Percentiles rank a stretch among this genome's conserved stretches.
These are phyloP conservation scores for Eira barbara DNA, from an alignment of 2,113 vertebrate genomes.

Conservation along the genomic window DNA sequence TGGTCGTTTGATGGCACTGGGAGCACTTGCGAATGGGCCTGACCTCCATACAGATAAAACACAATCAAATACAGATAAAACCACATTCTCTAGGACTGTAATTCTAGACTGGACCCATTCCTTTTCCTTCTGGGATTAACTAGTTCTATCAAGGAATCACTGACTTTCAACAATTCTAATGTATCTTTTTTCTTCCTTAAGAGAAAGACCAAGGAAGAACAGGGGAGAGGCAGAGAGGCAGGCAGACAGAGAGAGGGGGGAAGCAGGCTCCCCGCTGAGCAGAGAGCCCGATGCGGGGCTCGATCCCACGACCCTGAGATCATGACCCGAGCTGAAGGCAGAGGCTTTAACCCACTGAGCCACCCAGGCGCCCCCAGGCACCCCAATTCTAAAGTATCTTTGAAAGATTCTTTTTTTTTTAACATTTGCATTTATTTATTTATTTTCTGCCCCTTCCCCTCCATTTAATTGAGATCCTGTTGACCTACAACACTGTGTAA, in stretches of 20 bases:
- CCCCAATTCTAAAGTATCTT: background rate
- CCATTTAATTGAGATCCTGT: background rate
- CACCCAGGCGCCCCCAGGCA: background rate
- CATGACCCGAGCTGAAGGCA: too few species aligned
- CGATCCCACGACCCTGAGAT: too few species aligned
- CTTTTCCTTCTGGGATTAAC: background rate
- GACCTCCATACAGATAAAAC: background rate
- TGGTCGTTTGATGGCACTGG: background rate
- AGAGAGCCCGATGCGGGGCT: too few species aligned
- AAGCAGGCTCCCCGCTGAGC: background rate
- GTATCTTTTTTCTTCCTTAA: background rate
- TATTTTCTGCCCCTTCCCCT: background rate
- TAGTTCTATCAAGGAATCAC: background rate
- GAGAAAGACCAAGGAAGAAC: background rate
- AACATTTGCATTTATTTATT: background rate
- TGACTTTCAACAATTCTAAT: background rate
- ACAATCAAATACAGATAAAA: background rate
- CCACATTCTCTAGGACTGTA: background rate
- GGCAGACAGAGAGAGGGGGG: background rate
- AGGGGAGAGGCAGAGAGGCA: background rate
- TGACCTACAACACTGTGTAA: background rate
- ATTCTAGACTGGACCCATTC: background rate
- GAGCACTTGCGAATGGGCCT: background rate
- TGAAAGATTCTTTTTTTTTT: background rate
- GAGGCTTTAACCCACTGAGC: background rate